Percentiles rank a stretch among this genome's conserved stretches.
phyloP scores from a whole-genome alignment of 2,113 vertebrate genomes.

The Prinia subflava region DNA sequence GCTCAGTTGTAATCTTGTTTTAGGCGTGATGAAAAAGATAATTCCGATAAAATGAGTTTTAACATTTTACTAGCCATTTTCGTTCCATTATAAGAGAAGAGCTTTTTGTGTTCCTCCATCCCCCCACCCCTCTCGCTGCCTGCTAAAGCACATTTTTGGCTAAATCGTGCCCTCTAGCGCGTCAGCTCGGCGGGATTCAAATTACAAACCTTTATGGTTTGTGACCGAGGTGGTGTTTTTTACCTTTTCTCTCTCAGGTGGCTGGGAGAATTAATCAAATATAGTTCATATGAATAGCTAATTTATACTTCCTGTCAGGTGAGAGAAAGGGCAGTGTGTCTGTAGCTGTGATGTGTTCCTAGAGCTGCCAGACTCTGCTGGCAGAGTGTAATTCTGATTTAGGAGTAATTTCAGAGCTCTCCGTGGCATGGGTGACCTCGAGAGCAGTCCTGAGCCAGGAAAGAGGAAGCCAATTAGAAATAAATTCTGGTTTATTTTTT shows the following conservation, averaged over 20 bases:
- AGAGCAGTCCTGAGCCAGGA: not conserved
- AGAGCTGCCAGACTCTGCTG: not conserved
- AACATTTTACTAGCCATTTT: constrained; percentile 38
- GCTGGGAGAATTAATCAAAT: not conserved
- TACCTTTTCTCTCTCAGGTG: rapidly evolving
- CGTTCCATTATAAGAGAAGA: not conserved
- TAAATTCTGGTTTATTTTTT: not conserved
- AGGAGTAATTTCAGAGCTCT: not conserved
- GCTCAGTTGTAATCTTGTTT: constrained; percentile 1
- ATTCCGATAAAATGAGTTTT: constrained; percentile 36
- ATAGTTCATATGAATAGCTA: not conserved
- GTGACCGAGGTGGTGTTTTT: rapidly evolving
- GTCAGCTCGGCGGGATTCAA: not conserved
- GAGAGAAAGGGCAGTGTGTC: not conserved
- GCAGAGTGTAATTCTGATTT: rapidly evolving
- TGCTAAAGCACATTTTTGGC: constrained; percentile 40
- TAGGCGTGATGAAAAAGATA: constrained; percentile 36
- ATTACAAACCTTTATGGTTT: not conserved
- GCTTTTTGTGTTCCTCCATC: not conserved
- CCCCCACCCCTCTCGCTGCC: not conserved
- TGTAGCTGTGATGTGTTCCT: not conserved
- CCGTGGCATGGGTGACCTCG: not conserved
- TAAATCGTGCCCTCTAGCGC: constrained; percentile 75
- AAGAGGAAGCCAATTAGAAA: not conserved
- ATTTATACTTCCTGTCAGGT: not conserved